Evolutionary conservation across 2,888 invertebrate species (phyloP).

Genomic region (Anorthoa munda): DNA sequence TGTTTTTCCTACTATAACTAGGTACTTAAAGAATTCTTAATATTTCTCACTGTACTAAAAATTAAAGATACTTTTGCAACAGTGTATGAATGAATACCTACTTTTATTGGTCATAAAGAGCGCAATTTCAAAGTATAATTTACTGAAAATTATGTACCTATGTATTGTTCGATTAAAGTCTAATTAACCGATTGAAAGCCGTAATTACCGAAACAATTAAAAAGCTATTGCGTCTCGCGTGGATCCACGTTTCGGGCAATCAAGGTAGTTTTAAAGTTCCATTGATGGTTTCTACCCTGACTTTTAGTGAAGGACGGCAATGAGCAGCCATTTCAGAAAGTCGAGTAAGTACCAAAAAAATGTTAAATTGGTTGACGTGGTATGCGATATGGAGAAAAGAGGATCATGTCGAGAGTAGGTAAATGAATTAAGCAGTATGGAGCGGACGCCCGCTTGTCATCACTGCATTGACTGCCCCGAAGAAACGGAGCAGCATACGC

Average conservation of each 20-base stretch:
- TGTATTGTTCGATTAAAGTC: neutral
- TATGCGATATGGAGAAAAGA: no score
- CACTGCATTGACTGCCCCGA: no score
- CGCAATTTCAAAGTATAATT: conserved; percentile 26
- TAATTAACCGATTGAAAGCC: no score
- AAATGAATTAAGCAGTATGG: no score
- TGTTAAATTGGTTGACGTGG: no score
- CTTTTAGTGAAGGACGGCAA: neutral
- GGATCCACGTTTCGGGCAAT: no score
- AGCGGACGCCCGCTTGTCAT: no score
- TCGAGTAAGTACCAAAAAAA: no score
- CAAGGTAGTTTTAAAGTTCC: neutral
- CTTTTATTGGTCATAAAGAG: conserved; percentile 13
- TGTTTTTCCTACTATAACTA: conserved; percentile 7
- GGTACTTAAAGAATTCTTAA: conserved; percentile 34
- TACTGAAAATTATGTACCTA: neutral
- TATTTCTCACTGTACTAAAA: conserved; percentile 18
- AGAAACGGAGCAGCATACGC: no score
- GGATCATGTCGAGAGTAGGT: no score
- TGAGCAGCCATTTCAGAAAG: neutral
- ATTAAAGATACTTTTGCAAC: conserved; percentile 10
- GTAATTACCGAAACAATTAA: no score
- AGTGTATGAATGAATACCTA: conserved; percentile 7
- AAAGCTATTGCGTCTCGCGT: no score
- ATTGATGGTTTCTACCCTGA: neutral